Conservation (phyloP, 37 sponge, comb jelly and placozoan genomes). For the Diacarnus erythraeanus region DNA sequence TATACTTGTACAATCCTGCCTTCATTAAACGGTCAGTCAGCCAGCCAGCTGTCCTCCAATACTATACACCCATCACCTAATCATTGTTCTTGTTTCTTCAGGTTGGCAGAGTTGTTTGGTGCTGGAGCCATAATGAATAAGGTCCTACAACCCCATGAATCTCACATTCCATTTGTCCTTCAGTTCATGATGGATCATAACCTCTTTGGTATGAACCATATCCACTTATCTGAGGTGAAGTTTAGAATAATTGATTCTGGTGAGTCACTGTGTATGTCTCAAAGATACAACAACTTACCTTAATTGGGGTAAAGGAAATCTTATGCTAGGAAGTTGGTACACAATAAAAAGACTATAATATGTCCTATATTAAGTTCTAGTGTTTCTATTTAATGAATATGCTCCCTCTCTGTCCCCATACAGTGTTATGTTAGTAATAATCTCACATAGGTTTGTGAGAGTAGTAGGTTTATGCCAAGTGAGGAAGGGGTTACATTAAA, state of each 20-base stretch:
- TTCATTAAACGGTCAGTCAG: slow-evolving; percentile 61
- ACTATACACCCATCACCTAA: not conserved
- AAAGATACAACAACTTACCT: no score
- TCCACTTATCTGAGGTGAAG: slow-evolving; percentile 62
- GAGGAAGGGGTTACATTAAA: no score
- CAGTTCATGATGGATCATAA: slow-evolving; percentile 92
- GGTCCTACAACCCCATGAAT: slow-evolving; percentile 80
- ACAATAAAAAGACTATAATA: no score
- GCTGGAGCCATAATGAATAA: slow-evolving; percentile 82
- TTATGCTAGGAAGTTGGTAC: no score
- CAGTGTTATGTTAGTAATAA: no score
- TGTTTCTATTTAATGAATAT: no score
- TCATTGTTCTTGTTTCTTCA: slow-evolving; percentile 13
- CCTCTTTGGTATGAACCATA: slow-evolving; percentile 87
- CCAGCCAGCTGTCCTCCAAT: no score
- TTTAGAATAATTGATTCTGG: slow-evolving; percentile 44
- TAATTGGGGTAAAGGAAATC: no score
- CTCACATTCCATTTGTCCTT: slow-evolving; percentile 86
- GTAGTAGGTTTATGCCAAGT: not conserved
- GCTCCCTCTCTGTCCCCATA: no score
- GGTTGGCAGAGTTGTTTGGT: slow-evolving; percentile 75
- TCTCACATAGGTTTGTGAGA: no score
- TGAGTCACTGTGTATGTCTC: no score
- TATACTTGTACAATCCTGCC: slow-evolving; percentile 82
- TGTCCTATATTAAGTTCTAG: no score